These are phyloP conservation scores for Salvelinus namaycush DNA, from an alignment of 2,113 vertebrate genomes.

Conservation along the genomic window DNA sequence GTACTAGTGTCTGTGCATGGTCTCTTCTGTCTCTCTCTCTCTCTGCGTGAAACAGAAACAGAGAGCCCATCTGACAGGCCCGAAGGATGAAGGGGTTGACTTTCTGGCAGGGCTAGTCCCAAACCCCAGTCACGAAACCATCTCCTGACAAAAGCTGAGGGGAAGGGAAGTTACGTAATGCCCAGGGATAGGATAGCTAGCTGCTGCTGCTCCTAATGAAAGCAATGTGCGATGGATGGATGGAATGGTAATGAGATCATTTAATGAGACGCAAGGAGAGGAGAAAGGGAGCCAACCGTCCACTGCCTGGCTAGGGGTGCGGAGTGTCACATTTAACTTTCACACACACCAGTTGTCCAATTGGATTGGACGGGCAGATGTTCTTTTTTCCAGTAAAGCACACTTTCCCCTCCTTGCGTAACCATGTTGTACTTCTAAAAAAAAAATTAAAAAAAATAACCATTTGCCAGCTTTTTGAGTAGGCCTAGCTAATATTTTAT, in stretches of 20 bases:
- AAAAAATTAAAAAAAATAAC: neutral
- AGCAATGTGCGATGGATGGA: conserved; percentile 16
- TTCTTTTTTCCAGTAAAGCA: neutral
- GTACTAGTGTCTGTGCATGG: too few relatives aligned
- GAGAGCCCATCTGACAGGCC: neutral
- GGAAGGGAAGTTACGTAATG: conserved; percentile 22
- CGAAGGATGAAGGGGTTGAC: neutral
- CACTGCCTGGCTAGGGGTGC: neutral
- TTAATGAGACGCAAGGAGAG: conserved; percentile 8
- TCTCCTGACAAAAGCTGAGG: conserved; percentile 2
- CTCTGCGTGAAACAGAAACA: neutral
- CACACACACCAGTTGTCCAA: conserved; percentile 11
- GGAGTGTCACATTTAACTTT: conserved; percentile 6
- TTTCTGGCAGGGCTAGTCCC: neutral
- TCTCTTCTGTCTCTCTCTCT: neutral
- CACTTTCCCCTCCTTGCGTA: conserved; percentile 2
- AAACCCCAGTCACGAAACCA: neutral
- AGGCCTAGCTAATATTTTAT: neutral
- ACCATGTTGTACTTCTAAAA: neutral
- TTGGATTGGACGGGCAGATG: neutral
- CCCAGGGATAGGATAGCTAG: neutral
- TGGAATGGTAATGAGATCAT: conserved; percentile 23
- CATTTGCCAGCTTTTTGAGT: neutral
- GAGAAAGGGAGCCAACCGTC: neutral
- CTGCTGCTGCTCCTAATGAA: conserved; percentile 14